Evolutionary conservation across 2,113 vertebrate species (phyloP).

Genomic region (Tupaia chinensis): DNA sequence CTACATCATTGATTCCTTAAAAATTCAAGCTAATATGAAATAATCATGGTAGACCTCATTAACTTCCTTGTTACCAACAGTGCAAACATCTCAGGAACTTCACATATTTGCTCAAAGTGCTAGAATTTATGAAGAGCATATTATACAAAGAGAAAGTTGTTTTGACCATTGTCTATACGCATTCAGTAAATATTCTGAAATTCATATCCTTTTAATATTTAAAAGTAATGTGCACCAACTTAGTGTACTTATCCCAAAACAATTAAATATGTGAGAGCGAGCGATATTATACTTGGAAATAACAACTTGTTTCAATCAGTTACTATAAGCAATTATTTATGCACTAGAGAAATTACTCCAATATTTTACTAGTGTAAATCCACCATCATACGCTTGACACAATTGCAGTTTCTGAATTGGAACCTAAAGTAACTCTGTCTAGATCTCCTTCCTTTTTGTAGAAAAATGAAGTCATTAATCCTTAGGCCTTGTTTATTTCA

Average conservation of each 20-base stretch:
- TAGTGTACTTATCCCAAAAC: background rate
- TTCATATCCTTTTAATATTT: background rate
- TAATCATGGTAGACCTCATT: background rate
- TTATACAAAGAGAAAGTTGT: background rate
- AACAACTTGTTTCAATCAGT: background rate
- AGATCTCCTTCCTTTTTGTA: background rate
- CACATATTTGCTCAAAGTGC: background rate
- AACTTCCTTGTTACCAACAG: background rate
- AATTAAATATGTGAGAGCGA: background rate
- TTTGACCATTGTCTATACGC: background rate
- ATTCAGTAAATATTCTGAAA: background rate
- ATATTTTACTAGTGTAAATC: background rate
- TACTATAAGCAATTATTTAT: background rate
- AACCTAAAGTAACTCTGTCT: background rate
- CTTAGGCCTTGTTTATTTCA: background rate
- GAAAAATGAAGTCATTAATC: background rate
- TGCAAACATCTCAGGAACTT: background rate
- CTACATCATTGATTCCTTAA: background rate
- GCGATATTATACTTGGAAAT: background rate
- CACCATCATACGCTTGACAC: background rate
- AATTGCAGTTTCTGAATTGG: background rate
- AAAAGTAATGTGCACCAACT: background rate
- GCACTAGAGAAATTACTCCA: background rate
- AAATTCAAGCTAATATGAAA: constrained; percentile 4
- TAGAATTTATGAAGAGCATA: background rate